These are phyloP conservation scores for Drosophila dives DNA, from an alignment of 2,888 invertebrate genomes.

Conservation along the genomic window DNA sequence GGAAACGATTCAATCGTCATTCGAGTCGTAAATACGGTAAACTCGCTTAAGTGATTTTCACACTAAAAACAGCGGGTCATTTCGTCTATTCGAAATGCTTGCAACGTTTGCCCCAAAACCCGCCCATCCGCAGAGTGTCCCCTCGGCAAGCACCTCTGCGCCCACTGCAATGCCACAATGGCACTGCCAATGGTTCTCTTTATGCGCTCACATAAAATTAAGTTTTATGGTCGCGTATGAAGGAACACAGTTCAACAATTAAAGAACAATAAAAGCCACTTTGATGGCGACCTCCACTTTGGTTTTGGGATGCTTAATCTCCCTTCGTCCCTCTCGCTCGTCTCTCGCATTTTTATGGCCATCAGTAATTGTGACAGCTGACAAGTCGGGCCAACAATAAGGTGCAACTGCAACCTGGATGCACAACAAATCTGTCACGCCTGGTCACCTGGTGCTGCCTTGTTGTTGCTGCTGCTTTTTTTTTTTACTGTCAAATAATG, in stretches of 20 bases:
- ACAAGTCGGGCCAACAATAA: constrained; percentile 52
- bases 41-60: constrained; percentile 76
- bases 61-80: constrained; percentile 76
- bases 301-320: not conserved
- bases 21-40: constrained; percentile 70
- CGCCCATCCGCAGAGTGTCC: not conserved
- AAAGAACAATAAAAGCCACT: constrained; percentile 78
- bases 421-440: constrained; percentile 63
- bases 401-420: constrained; percentile 49
- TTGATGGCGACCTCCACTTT: constrained; percentile 55
- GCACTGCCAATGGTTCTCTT: constrained; percentile 22
- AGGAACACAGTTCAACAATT: constrained; percentile 78
- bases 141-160: not conserved
- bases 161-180: constrained; percentile 12
- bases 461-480: constrained; percentile 54
- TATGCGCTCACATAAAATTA: constrained; percentile 63
- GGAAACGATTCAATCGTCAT: constrained; percentile 58
- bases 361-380: constrained; percentile 72
- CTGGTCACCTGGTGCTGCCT: constrained; percentile 53
- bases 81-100: constrained; percentile 33
- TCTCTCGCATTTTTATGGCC: constrained; percentile 46
- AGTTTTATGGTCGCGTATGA: constrained; percentile 64
- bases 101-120: not conserved
- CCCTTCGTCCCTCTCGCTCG: not conserved
- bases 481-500: constrained; percentile 80